Conservation (phyloP, 2,888 invertebrate species). For the Notocelia uddmanniana region DNA sequence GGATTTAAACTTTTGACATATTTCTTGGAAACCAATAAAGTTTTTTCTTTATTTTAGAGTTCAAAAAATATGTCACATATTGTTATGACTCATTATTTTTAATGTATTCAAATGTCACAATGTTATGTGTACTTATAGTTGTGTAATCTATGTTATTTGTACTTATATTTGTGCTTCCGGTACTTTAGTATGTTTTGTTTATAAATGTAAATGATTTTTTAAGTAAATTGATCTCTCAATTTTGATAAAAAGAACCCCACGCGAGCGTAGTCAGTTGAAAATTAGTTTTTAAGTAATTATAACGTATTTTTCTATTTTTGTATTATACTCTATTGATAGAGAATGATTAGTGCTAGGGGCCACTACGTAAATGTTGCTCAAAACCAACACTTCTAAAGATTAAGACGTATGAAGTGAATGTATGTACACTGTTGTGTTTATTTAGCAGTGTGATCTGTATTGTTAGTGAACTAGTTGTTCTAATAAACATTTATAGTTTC, state of each 20-base stretch:
- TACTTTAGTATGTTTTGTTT: conserved; percentile 37
- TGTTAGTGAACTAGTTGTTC: conserved; percentile 33
- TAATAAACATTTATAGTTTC: conserved; percentile 43
- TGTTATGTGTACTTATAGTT: conserved; percentile 37
- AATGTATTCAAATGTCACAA: conserved; percentile 38
- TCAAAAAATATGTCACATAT: conserved; percentile 25
- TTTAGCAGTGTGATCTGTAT: conserved; percentile 30
- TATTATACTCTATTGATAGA: neutral
- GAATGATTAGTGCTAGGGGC: conserved; percentile 4
- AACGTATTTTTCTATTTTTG: neutral
- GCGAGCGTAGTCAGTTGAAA: conserved; percentile 25
- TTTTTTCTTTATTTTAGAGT: neutral
- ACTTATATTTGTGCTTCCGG: conserved; percentile 37
- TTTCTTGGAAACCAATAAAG: conserved; percentile 24
- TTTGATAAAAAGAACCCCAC: conserved; percentile 37
- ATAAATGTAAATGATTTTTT: conserved; percentile 24
- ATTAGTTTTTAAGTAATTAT: conserved; percentile 9
- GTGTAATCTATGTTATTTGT: conserved; percentile 27
- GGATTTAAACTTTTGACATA: conserved; percentile 15
- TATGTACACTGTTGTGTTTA: conserved; percentile 6
- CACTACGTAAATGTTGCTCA: conserved; percentile 30
- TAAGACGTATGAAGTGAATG: conserved; percentile 12
- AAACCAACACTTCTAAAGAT: neutral
- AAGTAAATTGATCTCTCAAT: conserved; percentile 40
- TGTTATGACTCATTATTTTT: conserved; percentile 35